A percentile compares a stretch with the other conserved stretches of the same genome.
phyloP scores from a whole-genome alignment of 2,113 vertebrate genomes.

The Alethe castanea region DNA sequence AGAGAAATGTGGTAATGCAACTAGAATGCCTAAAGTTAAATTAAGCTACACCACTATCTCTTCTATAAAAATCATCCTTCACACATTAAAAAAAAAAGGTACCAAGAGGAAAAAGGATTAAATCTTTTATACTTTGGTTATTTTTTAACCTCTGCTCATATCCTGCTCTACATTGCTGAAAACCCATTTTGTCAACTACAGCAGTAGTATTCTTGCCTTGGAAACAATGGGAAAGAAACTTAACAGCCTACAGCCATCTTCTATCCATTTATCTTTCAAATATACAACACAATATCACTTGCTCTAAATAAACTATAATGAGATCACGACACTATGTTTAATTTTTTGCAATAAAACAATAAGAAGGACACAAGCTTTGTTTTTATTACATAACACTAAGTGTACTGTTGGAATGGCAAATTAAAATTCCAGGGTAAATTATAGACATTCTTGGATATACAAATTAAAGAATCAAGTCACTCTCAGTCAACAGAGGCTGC shows the following conservation, averaged over 20 bases:
- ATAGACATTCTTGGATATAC: not conserved
- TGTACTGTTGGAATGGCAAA: not conserved
- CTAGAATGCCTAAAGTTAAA: slow-evolving; percentile 5
- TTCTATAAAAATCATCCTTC: not conserved
- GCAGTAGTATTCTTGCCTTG: not conserved
- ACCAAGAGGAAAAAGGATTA: not conserved
- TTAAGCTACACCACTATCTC: not conserved
- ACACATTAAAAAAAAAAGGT: not conserved
- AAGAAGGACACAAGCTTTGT: not conserved
- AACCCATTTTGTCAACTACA: not conserved
- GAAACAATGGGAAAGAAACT: not conserved
- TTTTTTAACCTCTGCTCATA: not conserved
- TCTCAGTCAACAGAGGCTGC: not conserved
- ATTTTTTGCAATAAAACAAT: not conserved
- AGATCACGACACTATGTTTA: not conserved
- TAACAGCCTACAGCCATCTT: not conserved
- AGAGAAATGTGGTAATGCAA: not conserved
- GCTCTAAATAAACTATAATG: not conserved
- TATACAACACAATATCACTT: not conserved
- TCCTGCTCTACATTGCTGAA: not conserved
- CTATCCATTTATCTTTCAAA: not conserved
- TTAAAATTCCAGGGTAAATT: not conserved
- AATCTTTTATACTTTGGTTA: not conserved
- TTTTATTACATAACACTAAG: not conserved
- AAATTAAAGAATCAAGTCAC: not conserved